Evolutionary conservation across 2,888 invertebrate genomes (phyloP).

Genomic region (Psylliodes chrysocephalus): DNA sequence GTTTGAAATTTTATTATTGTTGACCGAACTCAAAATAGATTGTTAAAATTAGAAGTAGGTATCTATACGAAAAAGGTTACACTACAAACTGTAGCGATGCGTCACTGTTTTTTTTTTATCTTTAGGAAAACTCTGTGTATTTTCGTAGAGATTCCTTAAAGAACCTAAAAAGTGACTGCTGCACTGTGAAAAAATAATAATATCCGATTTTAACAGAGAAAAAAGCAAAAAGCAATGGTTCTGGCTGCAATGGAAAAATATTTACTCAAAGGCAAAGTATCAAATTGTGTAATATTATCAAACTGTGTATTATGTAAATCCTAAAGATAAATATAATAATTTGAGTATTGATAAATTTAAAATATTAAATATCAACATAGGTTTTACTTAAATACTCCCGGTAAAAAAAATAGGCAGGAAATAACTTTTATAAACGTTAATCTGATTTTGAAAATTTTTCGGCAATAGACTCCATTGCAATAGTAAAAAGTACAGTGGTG

Average conservation of each 20-base stretch:
- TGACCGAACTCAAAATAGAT: background rate
- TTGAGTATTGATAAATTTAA: too few species aligned
- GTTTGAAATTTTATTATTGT: background rate
- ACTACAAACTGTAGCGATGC: background rate
- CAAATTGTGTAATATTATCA: too few species aligned
- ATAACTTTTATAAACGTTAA: too few species aligned
- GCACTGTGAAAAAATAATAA: conserved; percentile 5
- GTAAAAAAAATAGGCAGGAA: too few species aligned
- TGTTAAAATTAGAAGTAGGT: background rate
- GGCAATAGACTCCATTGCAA: too few species aligned
- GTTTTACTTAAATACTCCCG: too few species aligned
- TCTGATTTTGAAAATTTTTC: too few species aligned
- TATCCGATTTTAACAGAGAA: background rate
- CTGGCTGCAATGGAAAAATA: conserved; percentile 17
- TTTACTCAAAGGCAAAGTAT: too few species aligned
- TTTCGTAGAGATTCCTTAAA: background rate
- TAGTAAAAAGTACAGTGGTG: too few species aligned
- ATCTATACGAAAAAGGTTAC: background rate
- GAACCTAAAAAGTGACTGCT: background rate
- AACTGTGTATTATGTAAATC: too few species aligned
- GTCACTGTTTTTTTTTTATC: background rate
- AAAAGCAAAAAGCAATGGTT: conserved; percentile 19
- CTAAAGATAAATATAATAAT: too few species aligned
- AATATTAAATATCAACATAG: too few species aligned
- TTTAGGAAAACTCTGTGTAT: background rate